Base-by-base conservation (phyloP, 2,888 invertebrate species). In the Mamestra brassicae region DNA sequence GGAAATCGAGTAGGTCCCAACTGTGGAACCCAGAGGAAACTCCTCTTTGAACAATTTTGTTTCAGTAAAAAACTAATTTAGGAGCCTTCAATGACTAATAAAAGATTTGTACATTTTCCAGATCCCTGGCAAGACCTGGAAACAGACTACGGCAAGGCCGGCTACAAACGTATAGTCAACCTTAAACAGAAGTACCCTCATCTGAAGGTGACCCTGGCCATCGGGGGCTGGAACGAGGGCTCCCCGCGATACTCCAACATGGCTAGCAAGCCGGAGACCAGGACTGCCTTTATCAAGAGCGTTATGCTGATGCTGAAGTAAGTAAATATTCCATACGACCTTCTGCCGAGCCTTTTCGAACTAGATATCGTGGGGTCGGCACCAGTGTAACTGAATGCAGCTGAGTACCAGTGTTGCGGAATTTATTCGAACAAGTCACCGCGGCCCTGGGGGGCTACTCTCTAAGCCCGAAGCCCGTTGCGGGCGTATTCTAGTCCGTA, bases 211-310 rank as follows among this genome's bases (percentile, higher is more conserved):
- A 97, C 97, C 4, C 92, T 99, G 15, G 99, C 98, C 0, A 98
- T 99, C 57, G 99, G 99, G 0, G 99, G 99, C 0, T 99, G 99
- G 99, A 99, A 98, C 91, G 98, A 99, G 91, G 99, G 98, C 0
- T 98, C 98, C 0, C 91, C 94, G 6, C 97, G 97, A 85, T 98
- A 94, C 55, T 98, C 98, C 26, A 94, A 94, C 57, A 95, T 99
- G 94, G 98, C 98, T 0, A 97, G 97, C 4, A 97, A 97, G 66
- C 95, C 97, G 0, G 96, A 97, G 26, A 95, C 97, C 67, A 97
- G 99, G 66, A 95, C 95, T 4, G 96, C 94, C 65, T 99, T 99
- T 88, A 97, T 98, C 0, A 94, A 97, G 55, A 98, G 98, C 85
- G 98, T 97, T 0, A 87, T 98, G 1, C 93, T 97, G 57, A 98